Base-by-base conservation (phyloP, 2,888 invertebrate species). In the Dasypogon diadema region DNA sequence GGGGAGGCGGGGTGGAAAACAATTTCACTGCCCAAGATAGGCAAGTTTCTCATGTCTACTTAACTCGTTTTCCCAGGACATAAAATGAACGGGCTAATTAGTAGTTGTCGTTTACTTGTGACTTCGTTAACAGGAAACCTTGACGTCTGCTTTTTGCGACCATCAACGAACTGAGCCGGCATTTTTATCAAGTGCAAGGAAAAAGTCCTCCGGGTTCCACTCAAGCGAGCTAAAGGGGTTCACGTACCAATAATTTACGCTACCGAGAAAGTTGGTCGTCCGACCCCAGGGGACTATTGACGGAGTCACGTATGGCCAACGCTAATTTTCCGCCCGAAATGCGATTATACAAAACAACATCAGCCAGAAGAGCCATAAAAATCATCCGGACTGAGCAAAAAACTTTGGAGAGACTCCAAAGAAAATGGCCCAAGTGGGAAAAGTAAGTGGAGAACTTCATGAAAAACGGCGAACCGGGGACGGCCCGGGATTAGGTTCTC, bases 11-110 rank as follows among this genome's bases (percentile, higher is more conserved):
- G 16, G 58, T n/a, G 21, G n/a, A 18, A 60, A 60, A 42, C 37
- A 60, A 60, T 60, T 60, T 37, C 60, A 5, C 12, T 22, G 37
- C 37, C 37, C 18, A 18, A 12, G 21, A 16, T 37, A 37, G 12
- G 37, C n/a, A 60, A 60, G 37, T 60, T 34, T 60, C 60, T 60
- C 60, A 60, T 60, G 60, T 37, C 60, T 34, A 37, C 60, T 60
- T 51, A 37, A 37, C n/a, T 21, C 37, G 12, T 16, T 21, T 60
- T 30, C 37, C 60, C 4, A 10, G 8, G 60, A 18, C 60, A 60
- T 34, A 37, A 18, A 10, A 37, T 16, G 18, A 34, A 60, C 26
- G 18, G 60, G 2, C 60, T 60, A 60, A 60, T 60, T 60, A 60
- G 42, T 3, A 30, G n/a, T 37, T 60, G 12, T 0, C 34, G 37